phyloP scores from a whole-genome alignment of 2,797 vertebrate species.

The Leptoclinus maculatus region DNA sequence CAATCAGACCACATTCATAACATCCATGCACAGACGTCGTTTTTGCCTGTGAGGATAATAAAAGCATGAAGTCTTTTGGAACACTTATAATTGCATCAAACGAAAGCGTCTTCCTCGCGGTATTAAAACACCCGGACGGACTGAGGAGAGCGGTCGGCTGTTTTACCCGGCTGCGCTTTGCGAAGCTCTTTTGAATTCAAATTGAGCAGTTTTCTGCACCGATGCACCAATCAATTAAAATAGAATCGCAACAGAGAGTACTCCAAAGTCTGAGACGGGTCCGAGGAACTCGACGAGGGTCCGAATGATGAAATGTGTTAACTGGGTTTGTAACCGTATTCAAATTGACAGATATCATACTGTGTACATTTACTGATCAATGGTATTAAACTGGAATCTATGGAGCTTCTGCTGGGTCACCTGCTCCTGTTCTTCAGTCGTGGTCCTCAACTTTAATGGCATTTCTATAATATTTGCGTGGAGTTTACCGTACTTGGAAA shows the following conservation, averaged over 20 bases:
- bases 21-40: not conserved
- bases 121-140: conserved; percentile 9
- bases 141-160: not conserved
- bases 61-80: conserved; percentile 12
- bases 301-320: not conserved
- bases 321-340: not conserved
- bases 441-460: conserved; percentile 20
- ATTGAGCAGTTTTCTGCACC: conserved; percentile 7
- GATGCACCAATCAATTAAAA: conserved; percentile 16
- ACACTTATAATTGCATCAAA: conserved; percentile 42
- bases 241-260: not conserved
- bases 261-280: not conserved
- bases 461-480: not conserved
- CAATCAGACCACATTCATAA: not conserved
- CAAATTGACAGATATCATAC: not conserved
- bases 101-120: conserved; percentile 9
- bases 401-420: not conserved
- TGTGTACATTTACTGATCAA: not conserved
- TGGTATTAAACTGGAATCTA: not conserved
- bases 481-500: conserved; percentile 31
- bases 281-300: not conserved
- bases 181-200: conserved; percentile 6
- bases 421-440: not conserved
- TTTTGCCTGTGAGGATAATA: conserved; percentile 19
- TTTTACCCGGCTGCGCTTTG: not conserved